A percentile compares a stretch with the other conserved stretches of the same genome.
Conservation (phyloP, 2,888 invertebrate species). For the Lasioglossum zephyrum region DNA sequence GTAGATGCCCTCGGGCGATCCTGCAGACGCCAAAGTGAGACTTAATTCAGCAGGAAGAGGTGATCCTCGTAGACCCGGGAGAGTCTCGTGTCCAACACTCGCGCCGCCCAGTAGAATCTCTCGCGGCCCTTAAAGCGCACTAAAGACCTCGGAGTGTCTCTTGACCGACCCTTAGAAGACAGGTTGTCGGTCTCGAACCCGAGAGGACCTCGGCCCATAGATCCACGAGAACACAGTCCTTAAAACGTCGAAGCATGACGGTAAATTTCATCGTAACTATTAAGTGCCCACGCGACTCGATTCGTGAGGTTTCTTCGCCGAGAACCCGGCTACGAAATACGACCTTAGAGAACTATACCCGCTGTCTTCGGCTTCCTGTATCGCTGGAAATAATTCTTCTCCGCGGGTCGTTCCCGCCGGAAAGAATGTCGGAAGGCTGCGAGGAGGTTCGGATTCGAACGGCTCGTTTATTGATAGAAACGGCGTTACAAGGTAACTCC, state of each 20-base stretch:
- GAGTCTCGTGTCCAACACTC: not conserved
- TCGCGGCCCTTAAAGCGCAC: not conserved
- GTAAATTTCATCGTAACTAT: constrained; percentile 3
- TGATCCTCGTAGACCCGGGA: not conserved
- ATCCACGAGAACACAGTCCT: not conserved
- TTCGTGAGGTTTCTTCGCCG: constrained; percentile 8
- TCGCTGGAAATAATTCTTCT: constrained; percentile 2
- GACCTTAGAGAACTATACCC: constrained; percentile 30
- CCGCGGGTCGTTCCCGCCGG: not conserved
- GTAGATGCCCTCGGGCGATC: not conserved
- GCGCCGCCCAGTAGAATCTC: not conserved
- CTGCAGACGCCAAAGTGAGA: not conserved
- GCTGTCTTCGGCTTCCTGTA: constrained; percentile 26
- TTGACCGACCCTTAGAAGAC: constrained; percentile 12
- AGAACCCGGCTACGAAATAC: constrained; percentile 14
- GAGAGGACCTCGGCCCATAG: not conserved
- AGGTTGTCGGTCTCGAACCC: not conserved
- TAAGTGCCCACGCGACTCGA: not conserved
- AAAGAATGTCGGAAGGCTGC: not conserved
- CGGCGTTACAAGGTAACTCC: constrained; percentile 27
- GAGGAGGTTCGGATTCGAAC: not conserved
- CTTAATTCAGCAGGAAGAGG: not conserved
- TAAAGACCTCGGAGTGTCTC: constrained; percentile 2
- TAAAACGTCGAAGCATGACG: not conserved
- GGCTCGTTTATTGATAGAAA: constrained; percentile 41